Evolutionary conservation across 2,113 vertebrate species (phyloP).

Genomic region (Bothrops jararaca): DNA sequence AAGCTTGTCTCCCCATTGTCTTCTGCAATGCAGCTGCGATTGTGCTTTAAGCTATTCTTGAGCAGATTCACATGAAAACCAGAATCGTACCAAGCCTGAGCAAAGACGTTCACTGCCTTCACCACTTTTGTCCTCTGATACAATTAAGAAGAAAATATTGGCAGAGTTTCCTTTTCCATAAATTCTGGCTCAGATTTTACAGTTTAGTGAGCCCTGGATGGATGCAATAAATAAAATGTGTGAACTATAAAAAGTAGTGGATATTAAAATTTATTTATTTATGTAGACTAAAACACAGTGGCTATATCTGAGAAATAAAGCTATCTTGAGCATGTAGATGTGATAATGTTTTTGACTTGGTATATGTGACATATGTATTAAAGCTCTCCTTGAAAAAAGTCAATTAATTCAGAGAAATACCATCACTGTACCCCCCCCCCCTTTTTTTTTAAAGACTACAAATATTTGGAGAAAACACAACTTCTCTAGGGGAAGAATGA

Average conservation of each 20-base stretch:
- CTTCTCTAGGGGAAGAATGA: neutral
- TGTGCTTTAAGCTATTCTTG: neutral
- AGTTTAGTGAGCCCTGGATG: neutral
- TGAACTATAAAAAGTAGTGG: neutral
- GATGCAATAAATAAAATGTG: neutral
- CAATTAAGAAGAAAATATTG: neutral
- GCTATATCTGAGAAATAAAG: neutral
- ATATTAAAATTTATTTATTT: neutral
- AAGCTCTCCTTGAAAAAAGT: neutral
- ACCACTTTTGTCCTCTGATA: neutral
- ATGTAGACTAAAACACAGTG: neutral
- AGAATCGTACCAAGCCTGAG: neutral
- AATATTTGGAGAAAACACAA: neutral
- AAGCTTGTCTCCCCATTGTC: neutral
- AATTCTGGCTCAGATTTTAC: neutral
- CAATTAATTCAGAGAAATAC: constrained; percentile 3
- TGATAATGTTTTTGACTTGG: neutral
- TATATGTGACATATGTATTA: neutral
- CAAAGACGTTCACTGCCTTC: neutral
- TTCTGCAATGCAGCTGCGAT: neutral
- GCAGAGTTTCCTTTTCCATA: neutral
- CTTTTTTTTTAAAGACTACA: neutral
- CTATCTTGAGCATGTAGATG: neutral
- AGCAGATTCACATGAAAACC: neutral
- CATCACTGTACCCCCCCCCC: neutral